Evolutionary conservation across 2,888 invertebrate species (phyloP), one percentile per base, ranked within the genome.

Genomic region (Eupithecia insigniata): DNA sequence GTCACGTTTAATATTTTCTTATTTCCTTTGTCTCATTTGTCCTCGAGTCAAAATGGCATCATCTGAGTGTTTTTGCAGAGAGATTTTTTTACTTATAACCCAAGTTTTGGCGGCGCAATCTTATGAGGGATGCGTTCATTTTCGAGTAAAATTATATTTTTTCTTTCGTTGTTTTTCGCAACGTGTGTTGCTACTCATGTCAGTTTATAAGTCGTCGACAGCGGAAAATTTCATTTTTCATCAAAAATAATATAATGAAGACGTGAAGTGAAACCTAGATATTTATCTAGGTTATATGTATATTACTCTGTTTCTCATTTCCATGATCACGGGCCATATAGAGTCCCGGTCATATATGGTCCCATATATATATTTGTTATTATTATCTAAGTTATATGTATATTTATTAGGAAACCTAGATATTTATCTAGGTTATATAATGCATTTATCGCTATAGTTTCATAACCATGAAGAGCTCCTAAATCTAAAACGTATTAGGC

Each of bases 1-100:
- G 92, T 92, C 93, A 93, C 93, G 93, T 93, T 89, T 90, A 91
- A 92, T 92, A 92, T 93, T 93, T 93, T 93, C 93, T 92, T 93
- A 92, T 93, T 92, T 92, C 88, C 88, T 92, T 90, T 89, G 91
- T 89, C 89, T 92, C 92, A 92, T 93, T 92, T 92, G 91, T 92
- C 88, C 89, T 85, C 89, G 83, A 89, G 83, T 86, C 89, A 85
- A 86, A 89, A 91, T 90, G 86, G 87, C 90, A 90, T 91, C 89
- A 88, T 87, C 86, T 80, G 82, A 84, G 84, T 86, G 83, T 88
- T 89, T 90, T 89, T 86, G 81, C 85, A 82, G 84, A 79, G 76
- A 75, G 75, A 78, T 80, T 82, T 84, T 76, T 84, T 81, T 81
- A 82, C 80, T 81, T 80, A 79, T 79, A 76, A 74, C 80, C 76